Conservation (phyloP, 2,888 invertebrate genomes). For the Malacosoma neustria region DNA sequence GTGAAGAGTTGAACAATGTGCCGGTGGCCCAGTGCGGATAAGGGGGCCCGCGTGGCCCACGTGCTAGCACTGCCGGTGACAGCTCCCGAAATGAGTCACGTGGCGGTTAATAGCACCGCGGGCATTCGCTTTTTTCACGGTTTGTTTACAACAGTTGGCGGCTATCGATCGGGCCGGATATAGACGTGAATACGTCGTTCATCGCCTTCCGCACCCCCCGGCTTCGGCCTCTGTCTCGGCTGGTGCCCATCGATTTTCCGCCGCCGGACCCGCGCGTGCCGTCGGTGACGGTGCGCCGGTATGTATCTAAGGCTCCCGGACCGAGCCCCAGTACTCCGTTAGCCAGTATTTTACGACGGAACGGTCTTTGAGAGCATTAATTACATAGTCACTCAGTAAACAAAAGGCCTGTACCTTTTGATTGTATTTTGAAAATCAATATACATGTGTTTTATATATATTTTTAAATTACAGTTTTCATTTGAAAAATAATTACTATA, state of each 20-base stretch:
- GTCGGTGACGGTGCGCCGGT: constrained; percentile 10
- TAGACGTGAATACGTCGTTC: constrained; percentile 56
- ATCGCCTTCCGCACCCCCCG: constrained; percentile 42
- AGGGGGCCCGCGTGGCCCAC: constrained; percentile 30
- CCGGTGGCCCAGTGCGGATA: too few species aligned
- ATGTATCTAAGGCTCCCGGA: constrained; percentile 41
- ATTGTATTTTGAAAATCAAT: too few species aligned
- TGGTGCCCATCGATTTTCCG: constrained; percentile 63
- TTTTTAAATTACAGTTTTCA: too few species aligned
- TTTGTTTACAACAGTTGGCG: constrained; percentile 71
- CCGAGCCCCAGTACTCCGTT: too few species aligned
- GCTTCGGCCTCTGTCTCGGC: constrained; percentile 41
- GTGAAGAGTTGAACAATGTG: too few species aligned
- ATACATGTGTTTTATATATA: too few species aligned
- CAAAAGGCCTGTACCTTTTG: too few species aligned
- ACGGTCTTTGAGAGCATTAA: too few species aligned
- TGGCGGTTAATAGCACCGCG: constrained; percentile 61
- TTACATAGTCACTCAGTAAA: too few species aligned
- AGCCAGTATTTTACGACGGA: too few species aligned
- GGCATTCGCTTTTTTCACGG: constrained; percentile 50
- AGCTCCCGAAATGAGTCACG: constrained; percentile 72
- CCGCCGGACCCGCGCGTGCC: constrained; percentile 21
- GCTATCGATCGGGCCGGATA: constrained; percentile 62
- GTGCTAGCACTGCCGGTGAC: constrained; percentile 60
- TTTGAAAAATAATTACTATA: too few species aligned